Base-by-base conservation (phyloP, 2,113 vertebrate species). In the Microcebus ravelobensis region DNA sequence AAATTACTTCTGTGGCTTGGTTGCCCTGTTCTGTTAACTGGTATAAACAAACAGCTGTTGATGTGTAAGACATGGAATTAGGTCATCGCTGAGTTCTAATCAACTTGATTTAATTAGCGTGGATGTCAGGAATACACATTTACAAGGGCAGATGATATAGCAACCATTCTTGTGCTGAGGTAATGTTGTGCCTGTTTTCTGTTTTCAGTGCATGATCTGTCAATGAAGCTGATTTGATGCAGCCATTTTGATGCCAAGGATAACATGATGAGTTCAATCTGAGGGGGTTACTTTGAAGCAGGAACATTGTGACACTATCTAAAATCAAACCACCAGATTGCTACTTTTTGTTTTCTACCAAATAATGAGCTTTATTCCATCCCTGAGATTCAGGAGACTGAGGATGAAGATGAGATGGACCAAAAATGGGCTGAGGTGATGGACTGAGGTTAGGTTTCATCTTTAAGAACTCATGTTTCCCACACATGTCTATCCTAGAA, bases 21-120 rank as follows among this genome's bases (percentile, higher is more conserved):
- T 70, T 95, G 84, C 63, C n/a, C 57, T 94, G 57, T 83, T 94
- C 89, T 84, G 50, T 71, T 95, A 87, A 76, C 83, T 85, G 83
- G 11, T 61, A 77, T 67, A 97, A 96, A 97, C 87, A 93, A 94
- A 90, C 87, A 91, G 80, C 92, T 93, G 83, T 45, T 93, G 89
- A 87, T 85, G 84, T 77, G 63, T 68, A 55, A 91, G 57, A 76
- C 63, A 18, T 59, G 52, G 57, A 80, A 95, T 97, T 80, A 95
- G 94, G 96, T 97, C 96, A 97, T 70, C 13, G 79, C 91, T 91
- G 73, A 94, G 86, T 50, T 86, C 68, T 95, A 76, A 97, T 93
- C 0, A 8, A 87, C 68, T 93, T 91, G 74, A 97, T 95, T 97
- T 92, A 95, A 97, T 97, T 97, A 95, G 74, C 0, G 6, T 76